Conservation (phyloP, 2,888 invertebrate genomes). For the Scaptomyza cyrtandrae region DNA sequence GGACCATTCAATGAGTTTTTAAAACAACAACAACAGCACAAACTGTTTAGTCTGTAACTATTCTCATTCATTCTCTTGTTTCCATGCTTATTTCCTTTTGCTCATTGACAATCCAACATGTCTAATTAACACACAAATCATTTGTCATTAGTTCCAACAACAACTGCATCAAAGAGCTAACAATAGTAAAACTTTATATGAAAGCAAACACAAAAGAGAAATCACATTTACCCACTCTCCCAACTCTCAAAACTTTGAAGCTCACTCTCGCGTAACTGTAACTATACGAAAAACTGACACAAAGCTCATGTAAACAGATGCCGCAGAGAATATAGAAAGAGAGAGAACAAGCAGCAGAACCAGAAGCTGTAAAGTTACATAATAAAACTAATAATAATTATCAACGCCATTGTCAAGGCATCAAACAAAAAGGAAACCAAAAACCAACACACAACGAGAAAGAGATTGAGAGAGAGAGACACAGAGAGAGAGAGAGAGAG, state of each 20-base stretch:
- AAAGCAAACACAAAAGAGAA: constrained; percentile 30
- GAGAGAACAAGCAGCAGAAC: neutral
- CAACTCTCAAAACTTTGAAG: neutral
- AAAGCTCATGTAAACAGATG: constrained; percentile 63
- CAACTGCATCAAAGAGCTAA: constrained; percentile 31
- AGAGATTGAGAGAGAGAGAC: neutral
- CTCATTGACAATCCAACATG: constrained; percentile 20
- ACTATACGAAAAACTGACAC: constrained; percentile 49
- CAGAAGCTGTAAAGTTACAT: constrained; percentile 74
- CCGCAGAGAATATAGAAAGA: constrained; percentile 28
- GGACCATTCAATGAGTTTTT: too few relatives aligned
- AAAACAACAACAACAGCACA: too few relatives aligned
- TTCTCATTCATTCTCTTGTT: neutral
- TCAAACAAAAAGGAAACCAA: constrained; percentile 46
- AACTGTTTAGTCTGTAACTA: neutral
- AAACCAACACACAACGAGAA: constrained; percentile 13
- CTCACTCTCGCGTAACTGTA: constrained; percentile 45
- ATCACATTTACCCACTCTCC: neutral
- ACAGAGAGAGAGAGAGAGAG: neutral
- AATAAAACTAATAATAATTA: constrained; percentile 81
- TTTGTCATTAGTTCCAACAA: constrained; percentile 40
- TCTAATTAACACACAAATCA: constrained; percentile 63
- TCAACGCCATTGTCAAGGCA: constrained; percentile 77
- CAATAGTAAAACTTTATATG: constrained; percentile 54
- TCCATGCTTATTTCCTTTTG: neutral